phyloP scores from a whole-genome alignment of 2,797 vertebrate species.

The Bradypus variegatus region DNA sequence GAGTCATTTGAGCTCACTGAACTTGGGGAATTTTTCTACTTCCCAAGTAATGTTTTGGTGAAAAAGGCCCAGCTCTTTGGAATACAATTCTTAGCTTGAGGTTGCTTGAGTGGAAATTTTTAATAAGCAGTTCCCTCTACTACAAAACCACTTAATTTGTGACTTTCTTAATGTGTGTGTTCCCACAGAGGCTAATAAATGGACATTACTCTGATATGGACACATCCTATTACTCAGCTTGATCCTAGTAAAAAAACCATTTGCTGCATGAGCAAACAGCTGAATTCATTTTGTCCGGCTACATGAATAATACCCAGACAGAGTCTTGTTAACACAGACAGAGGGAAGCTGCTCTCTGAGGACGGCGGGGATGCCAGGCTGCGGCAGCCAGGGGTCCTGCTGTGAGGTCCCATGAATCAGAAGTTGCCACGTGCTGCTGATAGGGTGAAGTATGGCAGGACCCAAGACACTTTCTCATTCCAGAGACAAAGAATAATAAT shows the following conservation, averaged over 20 bases:
- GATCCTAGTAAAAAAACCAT: slow-evolving; percentile 26
- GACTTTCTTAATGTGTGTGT: slow-evolving; percentile 52
- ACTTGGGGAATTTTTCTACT: slow-evolving; percentile 16
- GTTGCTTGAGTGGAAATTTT: slow-evolving; percentile 58
- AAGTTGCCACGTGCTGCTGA: slow-evolving; percentile 40
- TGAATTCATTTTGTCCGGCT: slow-evolving; percentile 40
- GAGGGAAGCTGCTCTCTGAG: neutral
- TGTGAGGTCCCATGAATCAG: slow-evolving; percentile 22
- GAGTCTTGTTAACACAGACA: slow-evolving; percentile 48
- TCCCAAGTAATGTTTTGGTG: slow-evolving; percentile 17
- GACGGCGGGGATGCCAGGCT: slow-evolving; percentile 32
- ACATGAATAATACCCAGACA: neutral
- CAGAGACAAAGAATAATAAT: slow-evolving; percentile 24
- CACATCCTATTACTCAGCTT: slow-evolving; percentile 44
- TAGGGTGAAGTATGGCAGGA: neutral
- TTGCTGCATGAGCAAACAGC: slow-evolving; percentile 24
- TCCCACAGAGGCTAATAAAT: slow-evolving; percentile 31
- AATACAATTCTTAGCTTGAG: slow-evolving; percentile 42
- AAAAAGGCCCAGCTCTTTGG: slow-evolving; percentile 42
- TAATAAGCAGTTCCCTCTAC: slow-evolving; percentile 50
- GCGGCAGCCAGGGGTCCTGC: neutral
- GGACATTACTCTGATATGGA: slow-evolving; percentile 16
- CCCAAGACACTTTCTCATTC: neutral
- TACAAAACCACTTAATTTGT: slow-evolving; percentile 42
- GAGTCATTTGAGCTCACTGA: slow-evolving; percentile 33